Evolutionary conservation across 1,140 invertebrate genomes (phyloP).

Genomic region (Latrodectus geometricus): DNA sequence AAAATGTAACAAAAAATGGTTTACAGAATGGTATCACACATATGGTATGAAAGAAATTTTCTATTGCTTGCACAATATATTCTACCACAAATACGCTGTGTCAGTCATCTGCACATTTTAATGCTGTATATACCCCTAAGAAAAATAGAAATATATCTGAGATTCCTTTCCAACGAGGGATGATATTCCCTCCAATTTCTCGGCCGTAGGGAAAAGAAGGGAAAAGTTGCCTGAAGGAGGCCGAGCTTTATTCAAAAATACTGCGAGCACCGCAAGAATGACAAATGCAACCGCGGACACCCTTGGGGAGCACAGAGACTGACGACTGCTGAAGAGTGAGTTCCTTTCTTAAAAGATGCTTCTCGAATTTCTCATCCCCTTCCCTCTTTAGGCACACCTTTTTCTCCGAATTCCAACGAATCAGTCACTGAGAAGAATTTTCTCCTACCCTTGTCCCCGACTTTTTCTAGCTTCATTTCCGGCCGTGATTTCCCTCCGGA

Average conservation of each 20-base stretch:
- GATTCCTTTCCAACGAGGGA: background rate
- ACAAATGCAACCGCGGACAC: conserved; percentile 12
- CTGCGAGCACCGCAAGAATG: conserved; percentile 18
- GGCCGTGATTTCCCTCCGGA: conserved; percentile 20
- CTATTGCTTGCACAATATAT: too few species aligned
- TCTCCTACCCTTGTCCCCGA: background rate
- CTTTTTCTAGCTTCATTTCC: conserved; percentile 24
- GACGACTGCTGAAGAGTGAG: conserved; percentile 14
- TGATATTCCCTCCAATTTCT: background rate
- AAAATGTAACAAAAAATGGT: too few species aligned
- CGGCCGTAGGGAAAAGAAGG: background rate
- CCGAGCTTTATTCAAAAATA: conserved; percentile 24
- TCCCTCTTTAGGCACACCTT: background rate
- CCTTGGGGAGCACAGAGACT: background rate
- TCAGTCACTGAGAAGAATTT: conserved; percentile 33
- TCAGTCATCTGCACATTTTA: too few species aligned
- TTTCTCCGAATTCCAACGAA: conserved; percentile 18
- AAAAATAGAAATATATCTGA: background rate
- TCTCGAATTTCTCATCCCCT: conserved; percentile 11
- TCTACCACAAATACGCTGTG: too few species aligned
- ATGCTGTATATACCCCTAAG: too few species aligned
- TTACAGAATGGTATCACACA: too few species aligned
- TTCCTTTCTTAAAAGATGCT: conserved; percentile 37
- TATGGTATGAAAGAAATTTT: too few species aligned
- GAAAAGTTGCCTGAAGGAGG: background rate